These are phyloP conservation scores for Diadophis punctatus DNA, from an alignment of 2,113 vertebrate species.

Conservation along the genomic window DNA sequence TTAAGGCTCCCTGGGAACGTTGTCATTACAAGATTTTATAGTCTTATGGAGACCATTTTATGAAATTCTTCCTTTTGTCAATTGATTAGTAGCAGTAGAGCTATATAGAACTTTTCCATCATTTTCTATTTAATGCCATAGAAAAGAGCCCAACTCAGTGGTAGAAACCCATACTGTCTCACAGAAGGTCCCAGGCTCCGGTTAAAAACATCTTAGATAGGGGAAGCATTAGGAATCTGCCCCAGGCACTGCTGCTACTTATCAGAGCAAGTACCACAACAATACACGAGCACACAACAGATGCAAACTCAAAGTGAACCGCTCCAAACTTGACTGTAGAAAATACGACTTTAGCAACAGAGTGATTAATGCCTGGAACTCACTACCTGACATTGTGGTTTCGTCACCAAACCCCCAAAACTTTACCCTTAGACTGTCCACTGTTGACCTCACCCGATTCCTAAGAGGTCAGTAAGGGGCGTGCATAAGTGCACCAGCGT, in stretches of 20 bases:
- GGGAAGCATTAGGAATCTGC: not conserved
- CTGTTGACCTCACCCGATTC: too few relatives aligned
- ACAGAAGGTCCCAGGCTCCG: not conserved
- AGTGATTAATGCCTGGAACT: too few relatives aligned
- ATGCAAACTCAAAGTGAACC: too few relatives aligned
- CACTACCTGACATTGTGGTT: too few relatives aligned
- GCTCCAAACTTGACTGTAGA: too few relatives aligned
- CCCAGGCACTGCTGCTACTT: not conserved
- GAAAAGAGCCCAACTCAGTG: not conserved
- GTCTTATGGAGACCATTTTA: not conserved
- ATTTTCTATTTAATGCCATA: not conserved
- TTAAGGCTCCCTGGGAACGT: constrained; percentile 6
- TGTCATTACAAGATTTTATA: not conserved
- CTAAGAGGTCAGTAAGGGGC: too few relatives aligned
- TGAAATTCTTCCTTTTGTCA: not conserved
- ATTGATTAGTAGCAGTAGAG: not conserved
- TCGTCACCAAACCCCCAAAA: too few relatives aligned
- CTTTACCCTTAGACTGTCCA: too few relatives aligned
- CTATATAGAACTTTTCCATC: not conserved
- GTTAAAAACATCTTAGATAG: not conserved
- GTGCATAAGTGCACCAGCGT: too few relatives aligned
- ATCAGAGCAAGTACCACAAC: not conserved
- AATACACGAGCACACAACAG: too few relatives aligned
- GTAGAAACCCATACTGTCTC: constrained; percentile 28
- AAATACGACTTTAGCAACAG: too few relatives aligned